Evolutionary conservation across 2,888 invertebrate species (phyloP).

Genomic region (Nezara viridula): DNA sequence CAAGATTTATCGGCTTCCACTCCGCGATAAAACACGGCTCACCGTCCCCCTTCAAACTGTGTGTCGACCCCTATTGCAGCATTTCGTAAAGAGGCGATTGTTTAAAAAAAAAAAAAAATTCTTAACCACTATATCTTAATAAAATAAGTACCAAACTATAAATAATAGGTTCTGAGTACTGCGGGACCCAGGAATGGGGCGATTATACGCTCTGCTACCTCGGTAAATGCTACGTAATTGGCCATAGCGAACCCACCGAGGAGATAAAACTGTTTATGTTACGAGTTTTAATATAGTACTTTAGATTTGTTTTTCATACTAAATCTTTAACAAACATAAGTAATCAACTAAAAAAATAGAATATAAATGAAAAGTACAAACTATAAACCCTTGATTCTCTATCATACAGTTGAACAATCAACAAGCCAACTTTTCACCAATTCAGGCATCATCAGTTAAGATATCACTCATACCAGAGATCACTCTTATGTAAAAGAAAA

Average conservation of each 20-base stretch:
- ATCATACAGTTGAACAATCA: too few relatives aligned
- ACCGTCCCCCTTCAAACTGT: neutral
- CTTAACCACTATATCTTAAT: neutral
- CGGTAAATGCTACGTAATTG: constrained; percentile 7
- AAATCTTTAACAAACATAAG: neutral
- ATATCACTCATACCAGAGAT: too few relatives aligned
- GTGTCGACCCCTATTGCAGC: neutral
- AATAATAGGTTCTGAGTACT: neutral
- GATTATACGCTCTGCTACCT: constrained; percentile 3
- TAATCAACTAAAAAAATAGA: too few relatives aligned
- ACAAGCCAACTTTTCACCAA: too few relatives aligned
- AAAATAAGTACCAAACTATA: neutral
- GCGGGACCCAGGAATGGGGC: neutral
- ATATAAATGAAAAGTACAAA: too few relatives aligned
- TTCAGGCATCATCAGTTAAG: too few relatives aligned
- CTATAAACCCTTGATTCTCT: too few relatives aligned
- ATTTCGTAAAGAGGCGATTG: neutral
- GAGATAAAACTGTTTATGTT: neutral
- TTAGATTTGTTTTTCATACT: neutral
- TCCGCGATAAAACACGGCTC: neutral
- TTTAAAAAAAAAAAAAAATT: neutral
- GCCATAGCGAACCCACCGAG: neutral
- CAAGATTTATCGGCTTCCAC: neutral
- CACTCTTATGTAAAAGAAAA: too few relatives aligned
- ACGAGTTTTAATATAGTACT: neutral